A percentile compares a stretch with the other conserved stretches of the same genome.
Conservation (phyloP, 2,113 vertebrate species). For the Oryzias woworae region DNA sequence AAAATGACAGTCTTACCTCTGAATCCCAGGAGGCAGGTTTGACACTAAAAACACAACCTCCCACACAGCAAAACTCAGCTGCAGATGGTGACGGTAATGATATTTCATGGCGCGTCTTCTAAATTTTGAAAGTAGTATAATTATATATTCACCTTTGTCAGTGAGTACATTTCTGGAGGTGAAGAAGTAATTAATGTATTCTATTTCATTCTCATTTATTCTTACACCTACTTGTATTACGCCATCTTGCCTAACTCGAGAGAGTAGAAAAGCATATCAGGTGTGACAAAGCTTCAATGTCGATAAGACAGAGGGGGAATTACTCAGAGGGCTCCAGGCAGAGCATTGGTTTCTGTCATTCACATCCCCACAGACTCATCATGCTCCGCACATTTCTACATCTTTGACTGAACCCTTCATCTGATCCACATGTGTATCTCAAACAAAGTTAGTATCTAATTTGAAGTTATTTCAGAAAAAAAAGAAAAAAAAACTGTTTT, state of each 20-base stretch:
- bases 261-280: slow-evolving; percentile 56
- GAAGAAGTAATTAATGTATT: slow-evolving; percentile 71
- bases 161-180: slow-evolving; percentile 69
- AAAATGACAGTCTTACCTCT: slow-evolving; percentile 62
- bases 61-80: slow-evolving; percentile 46
- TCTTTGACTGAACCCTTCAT: slow-evolving; percentile 37
- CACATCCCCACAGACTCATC: slow-evolving; percentile 53
- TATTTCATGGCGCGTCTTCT: slow-evolving; percentile 69
- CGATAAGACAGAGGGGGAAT: slow-evolving; percentile 62
- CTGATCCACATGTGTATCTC: slow-evolving; percentile 33
- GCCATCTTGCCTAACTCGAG: slow-evolving; percentile 48
- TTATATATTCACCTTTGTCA: slow-evolving; percentile 70
- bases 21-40: slow-evolving; percentile 49
- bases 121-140: slow-evolving; percentile 62
- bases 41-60: slow-evolving; percentile 61
- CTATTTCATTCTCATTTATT: slow-evolving; percentile 59
- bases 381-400: slow-evolving; percentile 41
- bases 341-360: slow-evolving; percentile 56
- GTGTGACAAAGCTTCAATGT: slow-evolving; percentile 58
- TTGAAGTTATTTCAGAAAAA: slow-evolving; percentile 11
- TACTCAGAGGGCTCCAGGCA: slow-evolving; percentile 53
- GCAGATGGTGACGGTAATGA: slow-evolving; percentile 65
- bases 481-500: slow-evolving; percentile 12
- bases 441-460: slow-evolving; percentile 24
- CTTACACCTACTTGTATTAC: slow-evolving; percentile 53